Percentiles rank a stretch among this genome's conserved stretches.
These are phyloP conservation scores for Macrosoma leucophasiata DNA, from an alignment of 2,888 invertebrate genomes.

Conservation along the genomic window DNA sequence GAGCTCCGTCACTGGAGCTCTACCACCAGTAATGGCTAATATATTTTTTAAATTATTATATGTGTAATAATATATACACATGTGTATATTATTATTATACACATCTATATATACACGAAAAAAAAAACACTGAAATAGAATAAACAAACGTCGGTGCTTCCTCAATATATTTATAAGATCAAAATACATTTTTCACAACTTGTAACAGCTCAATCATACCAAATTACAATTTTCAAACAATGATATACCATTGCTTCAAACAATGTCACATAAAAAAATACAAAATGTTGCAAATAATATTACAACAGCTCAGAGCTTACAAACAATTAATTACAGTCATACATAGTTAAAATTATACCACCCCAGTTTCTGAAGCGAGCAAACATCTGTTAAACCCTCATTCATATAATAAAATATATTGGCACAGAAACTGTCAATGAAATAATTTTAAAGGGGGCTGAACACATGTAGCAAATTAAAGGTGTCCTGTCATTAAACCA, in stretches of 20 bases:
- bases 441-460: constrained; percentile 36
- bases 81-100: constrained; percentile 1
- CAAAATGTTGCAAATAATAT: constrained; percentile 57
- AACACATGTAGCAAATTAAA: constrained; percentile 48
- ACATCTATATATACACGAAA: constrained; percentile 7
- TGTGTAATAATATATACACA: constrained; percentile 1
- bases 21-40: no score
- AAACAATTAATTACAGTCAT: constrained; percentile 31
- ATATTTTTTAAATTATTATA: background rate
- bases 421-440: constrained; percentile 36
- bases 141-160: constrained; percentile 42
- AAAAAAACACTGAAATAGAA: constrained; percentile 25
- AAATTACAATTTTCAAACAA: constrained; percentile 64
- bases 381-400: no score
- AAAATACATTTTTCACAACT: constrained; percentile 72
- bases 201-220: constrained; percentile 68
- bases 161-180: constrained; percentile 71
- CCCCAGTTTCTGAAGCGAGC: constrained; percentile 33
- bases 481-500: constrained; percentile 52
- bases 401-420: no score
- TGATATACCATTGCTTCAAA: constrained; percentile 41
- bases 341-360: constrained; percentile 37
- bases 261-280: constrained; percentile 54
- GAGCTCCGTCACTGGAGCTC: no score
- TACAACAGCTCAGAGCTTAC: constrained; percentile 53